phyloP scores from a whole-genome alignment of 1,140 invertebrate genomes.

The Drosophila bipectinata region DNA sequence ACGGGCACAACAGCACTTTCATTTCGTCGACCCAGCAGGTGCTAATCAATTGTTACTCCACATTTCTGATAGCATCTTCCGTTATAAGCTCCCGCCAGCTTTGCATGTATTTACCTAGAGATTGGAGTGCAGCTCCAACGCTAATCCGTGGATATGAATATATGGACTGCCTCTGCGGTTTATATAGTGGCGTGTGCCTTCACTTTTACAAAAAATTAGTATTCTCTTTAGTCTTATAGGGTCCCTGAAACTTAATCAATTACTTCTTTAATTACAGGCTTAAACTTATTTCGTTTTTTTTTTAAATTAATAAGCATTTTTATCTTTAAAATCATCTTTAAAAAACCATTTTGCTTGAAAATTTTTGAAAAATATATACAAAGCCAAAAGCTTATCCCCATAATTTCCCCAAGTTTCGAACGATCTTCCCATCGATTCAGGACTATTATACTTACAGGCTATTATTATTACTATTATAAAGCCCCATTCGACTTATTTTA shows the following conservation, averaged over 20 bases:
- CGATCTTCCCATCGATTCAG: too few species aligned
- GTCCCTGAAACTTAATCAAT: background rate
- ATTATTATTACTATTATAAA: too few species aligned
- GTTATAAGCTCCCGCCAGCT: conserved; percentile 41
- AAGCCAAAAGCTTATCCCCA: too few species aligned
- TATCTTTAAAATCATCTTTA: too few species aligned
- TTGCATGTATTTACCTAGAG: background rate
- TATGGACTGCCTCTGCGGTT: background rate
- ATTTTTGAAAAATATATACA: too few species aligned
- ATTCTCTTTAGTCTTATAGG: background rate
- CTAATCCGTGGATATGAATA: background rate
- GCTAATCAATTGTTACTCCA: conserved; percentile 79
- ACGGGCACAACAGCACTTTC: conserved; percentile 65
- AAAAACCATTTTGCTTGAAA: too few species aligned
- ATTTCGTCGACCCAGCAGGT: conserved; percentile 66
- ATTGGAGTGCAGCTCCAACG: conserved; percentile 9
- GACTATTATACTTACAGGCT: too few species aligned
- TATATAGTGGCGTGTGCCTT: conserved; percentile 51
- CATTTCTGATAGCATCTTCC: conserved; percentile 60
- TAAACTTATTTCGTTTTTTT: too few species aligned
- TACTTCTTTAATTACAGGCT: background rate
- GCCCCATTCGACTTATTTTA: too few species aligned
- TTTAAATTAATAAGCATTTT: too few species aligned
- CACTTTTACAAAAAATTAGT: conserved; percentile 64
- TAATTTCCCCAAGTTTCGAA: too few species aligned